Conservation (phyloP, 1,140 invertebrate genomes). For the Platorchestia sp. region DNA sequence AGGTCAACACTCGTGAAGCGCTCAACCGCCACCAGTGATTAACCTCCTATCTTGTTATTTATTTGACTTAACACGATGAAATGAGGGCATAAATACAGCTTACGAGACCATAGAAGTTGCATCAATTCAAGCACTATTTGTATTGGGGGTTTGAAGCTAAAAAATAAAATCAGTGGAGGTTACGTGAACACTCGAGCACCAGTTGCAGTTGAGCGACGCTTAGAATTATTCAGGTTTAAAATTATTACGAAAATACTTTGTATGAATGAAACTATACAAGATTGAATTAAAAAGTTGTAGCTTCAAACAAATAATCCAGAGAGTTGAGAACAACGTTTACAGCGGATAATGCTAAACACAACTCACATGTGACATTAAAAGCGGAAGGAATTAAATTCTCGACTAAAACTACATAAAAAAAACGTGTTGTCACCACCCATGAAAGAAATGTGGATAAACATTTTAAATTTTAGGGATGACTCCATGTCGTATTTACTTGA, state of each 20-base stretch:
- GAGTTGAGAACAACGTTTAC: too few species aligned
- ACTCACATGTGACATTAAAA: too few species aligned
- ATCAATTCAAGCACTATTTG: not conserved
- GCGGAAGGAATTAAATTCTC: too few species aligned
- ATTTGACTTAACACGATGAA: not conserved
- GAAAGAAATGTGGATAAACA: too few species aligned
- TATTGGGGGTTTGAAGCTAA: not conserved
- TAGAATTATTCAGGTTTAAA: too few species aligned
- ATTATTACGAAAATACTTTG: too few species aligned
- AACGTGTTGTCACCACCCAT: too few species aligned
- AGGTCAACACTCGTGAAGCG: not conserved
- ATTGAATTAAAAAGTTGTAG: not conserved
- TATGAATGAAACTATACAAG: not conserved
- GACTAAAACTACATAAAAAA: too few species aligned
- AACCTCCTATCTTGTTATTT: not conserved
- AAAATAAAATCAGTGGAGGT: not conserved
- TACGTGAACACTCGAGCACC: not conserved
- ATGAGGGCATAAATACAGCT: not conserved
- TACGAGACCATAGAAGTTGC: not conserved
- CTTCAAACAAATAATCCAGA: too few species aligned
- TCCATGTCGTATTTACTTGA: too few species aligned
- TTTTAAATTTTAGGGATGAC: too few species aligned
- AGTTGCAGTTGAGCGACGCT: not conserved
- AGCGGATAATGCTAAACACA: too few species aligned
- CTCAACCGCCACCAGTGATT: not conserved